Evolutionary conservation across 2,888 invertebrate genomes (phyloP), one percentile per base, ranked within the genome.

Genomic region (Portevinia maculata): DNA sequence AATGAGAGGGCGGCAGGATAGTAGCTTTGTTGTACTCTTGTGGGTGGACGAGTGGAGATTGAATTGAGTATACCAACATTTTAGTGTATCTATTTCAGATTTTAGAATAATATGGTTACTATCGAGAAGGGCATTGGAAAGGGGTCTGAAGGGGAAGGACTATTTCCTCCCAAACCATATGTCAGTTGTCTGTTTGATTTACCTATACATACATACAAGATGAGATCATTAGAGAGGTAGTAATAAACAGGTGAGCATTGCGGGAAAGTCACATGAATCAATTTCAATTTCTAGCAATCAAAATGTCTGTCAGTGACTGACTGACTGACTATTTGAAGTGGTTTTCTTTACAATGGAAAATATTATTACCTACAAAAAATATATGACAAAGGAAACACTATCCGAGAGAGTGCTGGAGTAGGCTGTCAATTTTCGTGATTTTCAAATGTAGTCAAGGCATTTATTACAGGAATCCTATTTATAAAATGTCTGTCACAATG

Each of bases 111-210:
- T 52, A 34, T 34, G 19, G 24, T 37, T 41, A 19, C 37, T 37
- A 50, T 50, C 34, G 37, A 39, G 17, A 48, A 19, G 34, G 15
- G 11, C 1, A 37, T 30, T 46, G 28, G 59, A n/a, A n/a, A n/a
- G n/a, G n/a, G n/a, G n/a, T n/a, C 24, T 30, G 62, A 74, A 9
- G 34, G 53, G n/a, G 62, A 74, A 9, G 34, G 53, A 13, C 67
- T 39, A 48, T 60, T 59, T 19, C n/a, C n/a, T n/a, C 9, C 9
- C 59, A 32, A 15, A 39, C 50, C 50, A 74, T 71, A 65, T 59
- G 65, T 59, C 65, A 67, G 73, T 11, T 79, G 67, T 60, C 67
- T 67, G 15, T 39, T 37, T 46, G 46, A 60, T 39, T n/a, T n/a
- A n/a, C n/a, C n/a, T n/a, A n/a, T n/a, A n/a, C n/a, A 32, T 46